Evolutionary conservation across 2,797 vertebrate genomes (phyloP), one percentile per base, ranked within the genome.

Genomic region (Parauchenoglanis ngamensis): DNA sequence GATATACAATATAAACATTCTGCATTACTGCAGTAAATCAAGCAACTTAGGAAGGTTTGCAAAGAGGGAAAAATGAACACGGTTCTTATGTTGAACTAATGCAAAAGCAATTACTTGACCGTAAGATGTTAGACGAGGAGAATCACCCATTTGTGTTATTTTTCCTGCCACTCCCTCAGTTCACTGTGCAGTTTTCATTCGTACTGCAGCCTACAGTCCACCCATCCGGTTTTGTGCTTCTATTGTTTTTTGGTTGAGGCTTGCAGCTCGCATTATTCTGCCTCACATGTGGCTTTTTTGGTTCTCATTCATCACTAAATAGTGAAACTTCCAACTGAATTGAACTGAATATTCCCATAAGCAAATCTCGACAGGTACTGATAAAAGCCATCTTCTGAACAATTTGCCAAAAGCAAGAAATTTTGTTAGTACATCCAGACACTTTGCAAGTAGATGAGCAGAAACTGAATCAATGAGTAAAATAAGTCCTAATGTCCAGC

Each of bases 1-100:
- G 40, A 52, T 78, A 77, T 56, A 52, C n/a, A 54, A 54, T 11
- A 31, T 85, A 65, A 78, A 85, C 84, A 78, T 65, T 61, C 21
- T 8, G 67, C 61, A 52, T 54, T 23, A 19, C 54, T 61, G 56
- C 56, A 85, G 35, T 85, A 76, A 76, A 85, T 85, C 70, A 46
- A 61, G 57, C 23, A 49, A 31, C 40, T 28, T 46, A 12, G 84
- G 23, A 76, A 46, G 35, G 56, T 61, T 84, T 44, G 40, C 25
- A 75, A 21, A 75, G 35, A 63, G 61, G 17, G n/a, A 23, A 31
- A 61, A 75, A 49, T 52, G 19, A 85, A 49, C 28, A 57, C 11
- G 57, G 21, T 57, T 72, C 52, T n/a, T 7, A n/a, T 11, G 23
- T n/a, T 31, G 61, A 67, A 21, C 44, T 35, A 49, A 40, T 52